Base-by-base conservation (phyloP, 2,888 invertebrate species). In the Panopea generosa region DNA sequence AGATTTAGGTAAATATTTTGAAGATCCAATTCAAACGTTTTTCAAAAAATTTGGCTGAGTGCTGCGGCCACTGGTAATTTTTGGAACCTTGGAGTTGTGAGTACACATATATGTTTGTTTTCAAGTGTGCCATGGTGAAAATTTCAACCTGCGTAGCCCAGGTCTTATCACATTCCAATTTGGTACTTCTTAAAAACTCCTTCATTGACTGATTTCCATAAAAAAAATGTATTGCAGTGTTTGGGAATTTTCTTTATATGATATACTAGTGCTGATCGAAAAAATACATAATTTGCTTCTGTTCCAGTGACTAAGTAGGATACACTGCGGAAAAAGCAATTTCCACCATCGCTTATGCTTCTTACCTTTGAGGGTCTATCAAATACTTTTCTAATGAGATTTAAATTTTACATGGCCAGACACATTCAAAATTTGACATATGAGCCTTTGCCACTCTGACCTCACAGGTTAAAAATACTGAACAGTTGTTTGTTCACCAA, bases 311-410 rank as follows among this genome's bases (percentile, higher is more conserved):
- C 50, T 11, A 55, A 33, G 47, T 27, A 69, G 9, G 69, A 69
- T n/a, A 69, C 61, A 16, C 61, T 27, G n/a, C 69, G 4, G 45
- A 69, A 68, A 53, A 69, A 69, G 26, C 61, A 69, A 61, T 69
- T 69, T 11, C 68, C 68, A 60, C 60, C 68, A 20, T 52, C 68
- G 1, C 2, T 50, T 26, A 68, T 55, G 9, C 11, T 47, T 53
- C 38, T 38, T 0, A 59, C 14, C 18, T 59, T 20, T 18, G 9
- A 1, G 16, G 61, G 61, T 26, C 26, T 45, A 24, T 29, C 53
- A 29, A 43, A 20, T 18, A 29, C 9, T 43, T 55, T 55, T 18
- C 16, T 52, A 27, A 45, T 45, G 20, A 16, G 27, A 24, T 43
- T 18, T 20, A 4, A 27, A 61, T 55, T 33, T 14, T 9, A 16